Base-by-base conservation (phyloP, 2,888 invertebrate species). In the Ferdinandea cuprea region DNA sequence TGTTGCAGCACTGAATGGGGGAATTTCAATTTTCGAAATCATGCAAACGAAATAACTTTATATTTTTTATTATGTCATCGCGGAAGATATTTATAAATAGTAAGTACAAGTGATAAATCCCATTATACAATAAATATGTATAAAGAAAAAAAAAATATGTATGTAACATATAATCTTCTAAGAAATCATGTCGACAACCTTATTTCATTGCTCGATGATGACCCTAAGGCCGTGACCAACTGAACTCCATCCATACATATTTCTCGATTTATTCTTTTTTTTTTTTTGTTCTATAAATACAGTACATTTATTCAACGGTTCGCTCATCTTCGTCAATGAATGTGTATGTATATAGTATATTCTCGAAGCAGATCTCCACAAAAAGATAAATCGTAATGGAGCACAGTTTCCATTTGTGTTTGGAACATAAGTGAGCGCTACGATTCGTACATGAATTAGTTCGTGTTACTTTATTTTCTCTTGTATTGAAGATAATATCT, bases 161-260 rank as follows among this genome's bases (percentile, higher is more conserved):
- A 25, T 25, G 5, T 8, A 11, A 1, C 19, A 35, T 32, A 19
- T 4, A 3, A 8, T 4, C 6, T 46, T 2, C 1, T 25, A 6
- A n/a, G 25, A 35, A 56, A 56, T 6, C 6, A 56, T 56, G 46
- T 21, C 37, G 40, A 48, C 61, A 56, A 48, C 61, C 56, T 69
- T n/a, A 56, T 6, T 35, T 46, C 3, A 28, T 32, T 59, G 54
- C 13, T 44, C 42, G 40, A 37, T 59, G 59, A 71, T 59, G 59
- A 71, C 59, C 71, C 19, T 25, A 40, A 40, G 35, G 4, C 46
- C 48, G 15, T 59, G 69, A 63, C 50, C 77, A 35, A 71, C 63
- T 71, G 44, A 71, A 63, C 65, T 71, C 11, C 25, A 5, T n/a
- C n/a, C n/a, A n/a, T n/a, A n/a, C 21, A 44, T 48, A 15, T 48